phyloP scores from a whole-genome alignment of 1,140 invertebrate species.

The Drosophila aff. region DNA sequence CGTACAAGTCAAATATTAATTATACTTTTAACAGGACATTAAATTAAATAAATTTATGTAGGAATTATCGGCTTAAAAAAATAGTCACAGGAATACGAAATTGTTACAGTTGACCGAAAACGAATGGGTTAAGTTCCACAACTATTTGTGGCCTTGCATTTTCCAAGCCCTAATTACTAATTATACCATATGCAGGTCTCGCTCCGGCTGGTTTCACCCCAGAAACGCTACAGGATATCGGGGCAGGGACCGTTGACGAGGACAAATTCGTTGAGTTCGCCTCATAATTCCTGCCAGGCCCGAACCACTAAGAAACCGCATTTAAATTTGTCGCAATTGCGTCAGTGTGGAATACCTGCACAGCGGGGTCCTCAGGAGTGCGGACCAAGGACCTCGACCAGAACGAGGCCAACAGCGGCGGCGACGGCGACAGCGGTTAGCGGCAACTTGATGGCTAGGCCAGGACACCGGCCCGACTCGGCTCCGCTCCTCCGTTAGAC shows the following conservation, averaged over 20 bases:
- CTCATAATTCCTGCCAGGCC: conserved; percentile 40
- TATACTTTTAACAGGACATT: neutral
- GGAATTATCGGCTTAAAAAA: neutral
- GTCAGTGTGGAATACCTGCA: conserved; percentile 73
- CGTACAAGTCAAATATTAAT: no score
- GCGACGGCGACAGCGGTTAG: conserved; percentile 57
- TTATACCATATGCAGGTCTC: conserved; percentile 2
- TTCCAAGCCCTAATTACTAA: conserved; percentile 28
- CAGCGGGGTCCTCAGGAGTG: conserved; percentile 26
- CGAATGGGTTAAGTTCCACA: neutral
- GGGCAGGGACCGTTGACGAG: conserved; percentile 46
- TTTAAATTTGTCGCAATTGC: conserved; percentile 83
- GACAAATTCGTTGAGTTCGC: conserved; percentile 43
- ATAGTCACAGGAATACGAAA: neutral
- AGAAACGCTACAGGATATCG: conserved; percentile 32
- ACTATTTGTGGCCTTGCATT: conserved; percentile 10
- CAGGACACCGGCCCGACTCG: conserved; percentile 12
- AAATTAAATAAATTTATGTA: neutral
- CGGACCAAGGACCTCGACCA: conserved; percentile 29
- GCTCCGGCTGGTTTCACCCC: conserved; percentile 16
- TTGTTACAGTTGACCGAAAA: neutral
- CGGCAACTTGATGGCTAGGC: conserved; percentile 68
- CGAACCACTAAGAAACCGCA: conserved; percentile 66
- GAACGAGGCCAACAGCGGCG: conserved; percentile 36
- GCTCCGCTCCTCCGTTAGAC: conserved; percentile 32